phyloP scores from a whole-genome alignment of 2,113 vertebrate genomes.

The Etia nguti region DNA sequence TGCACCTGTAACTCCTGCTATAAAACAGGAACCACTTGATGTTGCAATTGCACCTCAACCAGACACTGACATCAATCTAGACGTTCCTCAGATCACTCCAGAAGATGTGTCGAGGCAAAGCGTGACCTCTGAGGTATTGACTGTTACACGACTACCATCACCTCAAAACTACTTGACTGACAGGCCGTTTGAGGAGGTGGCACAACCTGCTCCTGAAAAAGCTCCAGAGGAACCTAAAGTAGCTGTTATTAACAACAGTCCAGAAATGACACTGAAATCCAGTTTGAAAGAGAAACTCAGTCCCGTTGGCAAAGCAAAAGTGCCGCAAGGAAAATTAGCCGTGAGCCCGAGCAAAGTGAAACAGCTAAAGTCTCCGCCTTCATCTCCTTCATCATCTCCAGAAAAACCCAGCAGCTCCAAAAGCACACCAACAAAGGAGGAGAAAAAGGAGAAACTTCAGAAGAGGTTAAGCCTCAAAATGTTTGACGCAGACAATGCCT shows the following conservation, averaged over 20 bases:
- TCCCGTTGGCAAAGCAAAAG: constrained; percentile 19
- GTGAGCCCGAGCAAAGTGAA: constrained; percentile 17
- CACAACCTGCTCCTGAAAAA: neutral
- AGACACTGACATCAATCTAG: constrained; percentile 7
- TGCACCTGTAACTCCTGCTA: neutral
- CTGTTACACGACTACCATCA: constrained; percentile 57
- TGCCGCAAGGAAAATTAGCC: constrained; percentile 10
- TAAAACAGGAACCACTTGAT: constrained; percentile 68
- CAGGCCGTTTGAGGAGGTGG: neutral
- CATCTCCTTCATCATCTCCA: constrained; percentile 39
- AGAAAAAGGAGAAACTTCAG: constrained; percentile 69
- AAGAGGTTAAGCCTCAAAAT: constrained; percentile 61
- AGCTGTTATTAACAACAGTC: constrained; percentile 4
- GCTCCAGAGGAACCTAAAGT: constrained; percentile 2
- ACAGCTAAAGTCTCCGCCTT: constrained; percentile 14
- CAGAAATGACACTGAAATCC: constrained; percentile 22
- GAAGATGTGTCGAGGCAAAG: neutral
- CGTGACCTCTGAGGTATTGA: constrained; percentile 18
- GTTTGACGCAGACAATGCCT: constrained; percentile 70
- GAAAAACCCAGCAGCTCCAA: constrained; percentile 67
- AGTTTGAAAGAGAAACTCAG: constrained; percentile 26
- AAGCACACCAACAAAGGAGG: constrained; percentile 59
- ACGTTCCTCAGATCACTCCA: neutral
- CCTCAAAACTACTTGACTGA: constrained; percentile 41
- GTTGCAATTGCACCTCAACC: constrained; percentile 51